Base-by-base conservation (phyloP, 2,113 vertebrate species). In the Pseudopipra pipra region DNA sequence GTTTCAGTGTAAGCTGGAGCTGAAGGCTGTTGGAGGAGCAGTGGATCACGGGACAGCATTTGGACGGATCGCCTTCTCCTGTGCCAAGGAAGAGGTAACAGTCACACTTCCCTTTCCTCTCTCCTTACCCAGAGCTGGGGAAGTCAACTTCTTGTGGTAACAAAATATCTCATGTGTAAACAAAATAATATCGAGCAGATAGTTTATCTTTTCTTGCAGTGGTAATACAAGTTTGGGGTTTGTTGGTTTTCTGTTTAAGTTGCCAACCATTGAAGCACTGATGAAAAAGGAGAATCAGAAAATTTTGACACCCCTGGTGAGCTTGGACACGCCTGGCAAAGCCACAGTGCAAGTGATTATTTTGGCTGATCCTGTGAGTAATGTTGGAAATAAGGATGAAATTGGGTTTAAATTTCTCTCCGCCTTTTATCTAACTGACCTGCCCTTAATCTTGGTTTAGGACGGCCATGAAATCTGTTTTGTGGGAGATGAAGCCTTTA, bases 391-490 rank as follows among this genome's bases (percentile, higher is more conserved):
- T 5, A 12, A 1, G 1, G 13, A 4, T 49, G 27, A 4, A 20
- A 33, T 2, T 52, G 0, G 6, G 14, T 31, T 30, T 18, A 2
- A 21, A 3, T 37, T 46, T 23, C 56, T 67, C 20, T 39, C 8
- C 85, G 46, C 17, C 12, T 3, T 3, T 23, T 59, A 25, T 24
- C 2, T 65, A 23, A 59, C 68, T 90, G 54, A 61, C 63, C 84
- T 33, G 84, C 61, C 90, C 9, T 81, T 66, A 51, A 51, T 76
- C 25, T 33, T 58, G 23, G 16, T 93, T 47, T 62, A 99, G 99
- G 99, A 99, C 41, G 98, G 98, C 88, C 99, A 99, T 92, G 99
- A 99, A 96, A 99, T 99, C 93, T 99, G 99, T 87, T 99, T 99
- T 94, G 99, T 99, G 89, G 99, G 99, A 37, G 99, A 99, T 55